Evolutionary conservation across 92 coral and sea anemone species (phyloP), one percentile per base, ranked within the genome.

Genomic region (Zoanthus solanderi): DNA sequence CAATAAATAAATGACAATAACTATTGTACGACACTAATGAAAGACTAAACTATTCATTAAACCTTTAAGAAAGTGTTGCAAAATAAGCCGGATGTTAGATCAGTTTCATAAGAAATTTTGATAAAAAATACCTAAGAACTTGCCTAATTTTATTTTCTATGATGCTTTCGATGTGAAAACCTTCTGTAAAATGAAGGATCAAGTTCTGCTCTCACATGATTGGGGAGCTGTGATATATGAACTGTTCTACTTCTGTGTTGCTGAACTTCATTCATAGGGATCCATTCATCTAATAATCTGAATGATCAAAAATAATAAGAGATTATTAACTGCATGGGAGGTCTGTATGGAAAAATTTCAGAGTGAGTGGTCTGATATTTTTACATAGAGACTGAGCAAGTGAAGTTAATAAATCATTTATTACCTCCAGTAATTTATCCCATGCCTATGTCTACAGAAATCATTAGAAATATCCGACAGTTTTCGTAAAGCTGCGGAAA

Each of bases 101-200:
- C 69, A n/a, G 69, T 17, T 63, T 63, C 2, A 15, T 2, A 58
- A 60, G 13, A 2, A 11, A 11, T 16, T 60, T 60, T 18, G 28
- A 63, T 11, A 63, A 63, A 16, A 28, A 69, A 69, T 30, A 14
- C 75, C 75, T 69, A 69, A 69, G 75, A 69, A 69, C 17, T 30
- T 69, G 50, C 18, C 9, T 47, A 47, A 17, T 78, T 12, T 90
- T 81, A 97, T 90, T 97, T 97, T 78, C 99, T 93, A 81, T 87
- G 96, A 76, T 92, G 91, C 76, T 90, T 95, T 73, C 98, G 85
- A 78, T 92, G 94, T 30, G 97, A 94, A 42, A 95, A 79, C 54
- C 97, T 89, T 78, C 99, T 92, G 88, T 97, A 97, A 83, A 97
- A 97, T 29, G 99, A 95, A 74, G 99, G 98, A 82, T 97, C 98